phyloP scores from a whole-genome alignment of 2,113 vertebrate species.

The Alexandromys fortis region DNA sequence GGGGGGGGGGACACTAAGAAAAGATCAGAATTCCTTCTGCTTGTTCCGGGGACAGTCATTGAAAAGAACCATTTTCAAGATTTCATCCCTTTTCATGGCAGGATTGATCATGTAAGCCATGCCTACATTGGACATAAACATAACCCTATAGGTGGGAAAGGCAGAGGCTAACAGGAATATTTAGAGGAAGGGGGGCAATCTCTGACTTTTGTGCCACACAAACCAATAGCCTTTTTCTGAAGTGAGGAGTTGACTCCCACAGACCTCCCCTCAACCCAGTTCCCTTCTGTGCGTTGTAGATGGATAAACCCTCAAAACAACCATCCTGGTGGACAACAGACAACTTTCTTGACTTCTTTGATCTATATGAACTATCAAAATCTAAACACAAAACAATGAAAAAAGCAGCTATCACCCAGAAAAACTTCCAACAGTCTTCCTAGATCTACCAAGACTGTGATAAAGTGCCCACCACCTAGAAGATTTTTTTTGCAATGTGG shows the following conservation, averaged over 20 bases:
- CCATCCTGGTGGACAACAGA: not conserved
- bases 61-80: slow-evolving; percentile 1
- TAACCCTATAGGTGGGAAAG: not conserved
- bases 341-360: not conserved
- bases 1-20: not conserved
- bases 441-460: not conserved
- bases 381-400: not conserved
- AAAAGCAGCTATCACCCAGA: not conserved
- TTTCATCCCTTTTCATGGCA: not conserved
- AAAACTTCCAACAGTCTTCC: not conserved
- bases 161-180: not conserved
- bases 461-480: not conserved
- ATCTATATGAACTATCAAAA: not conserved
- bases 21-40: not conserved
- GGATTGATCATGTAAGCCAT: not conserved
- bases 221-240: not conserved
- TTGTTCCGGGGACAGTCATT: not conserved
- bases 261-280: not conserved
- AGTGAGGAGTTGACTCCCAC: not conserved
- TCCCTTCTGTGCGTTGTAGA: not conserved
- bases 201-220: not conserved
- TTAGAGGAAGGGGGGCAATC: accelerated
- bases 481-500: not conserved
- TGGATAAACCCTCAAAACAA: not conserved
- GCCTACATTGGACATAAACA: not conserved